Base-by-base conservation (phyloP, 2,888 invertebrate genomes). In the Pollenia labialis region DNA sequence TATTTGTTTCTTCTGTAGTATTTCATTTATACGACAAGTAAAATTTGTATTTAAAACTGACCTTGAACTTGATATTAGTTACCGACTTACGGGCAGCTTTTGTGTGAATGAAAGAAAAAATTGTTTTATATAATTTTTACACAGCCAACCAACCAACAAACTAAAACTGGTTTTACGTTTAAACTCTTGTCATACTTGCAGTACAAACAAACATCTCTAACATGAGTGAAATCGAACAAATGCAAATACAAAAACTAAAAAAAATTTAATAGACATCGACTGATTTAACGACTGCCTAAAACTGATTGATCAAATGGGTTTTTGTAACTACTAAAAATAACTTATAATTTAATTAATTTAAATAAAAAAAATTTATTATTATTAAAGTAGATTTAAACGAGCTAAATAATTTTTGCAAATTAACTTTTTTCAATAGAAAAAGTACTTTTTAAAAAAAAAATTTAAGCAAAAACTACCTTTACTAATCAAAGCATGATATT, bases 21-120 rank as follows among this genome's bases (percentile, higher is more conserved):
- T 81, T 81, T 60, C 79, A 54, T 62, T 79, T 71, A 46, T 40
- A 74, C 56, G 32, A 50, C 50, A 23, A 72, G 48, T 46, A 77
- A 87, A 87, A 32, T 32, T 88, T 87, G 87, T 88, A 88, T 87
- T 87, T 89, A 85, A 86, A 87, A 85, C 88, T 89, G 87, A 89
- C 89, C 89, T 89, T 89, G 89, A 89, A 89, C 89, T 89, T 89
- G 89, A 88, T 89, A 89, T 89, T 89, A 89, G 88, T 89, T 89
- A 89, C 86, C 87, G 89, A 89, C 87, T 85, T 87, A 81, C 66
- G 54, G 71, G 12, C 75, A 68, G 68, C 82, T 54, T 77, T 77
- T 76, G 16, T 58, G 48, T 72, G 58, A 69, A 80, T 62, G 56
- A 79, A 69, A 54, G 18, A 69, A 68, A 72, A 46, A 72, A 50